Evolutionary conservation across 2,888 invertebrate genomes (phyloP), one percentile per base, ranked within the genome.

Genomic region (Hylaea fasciaria): DNA sequence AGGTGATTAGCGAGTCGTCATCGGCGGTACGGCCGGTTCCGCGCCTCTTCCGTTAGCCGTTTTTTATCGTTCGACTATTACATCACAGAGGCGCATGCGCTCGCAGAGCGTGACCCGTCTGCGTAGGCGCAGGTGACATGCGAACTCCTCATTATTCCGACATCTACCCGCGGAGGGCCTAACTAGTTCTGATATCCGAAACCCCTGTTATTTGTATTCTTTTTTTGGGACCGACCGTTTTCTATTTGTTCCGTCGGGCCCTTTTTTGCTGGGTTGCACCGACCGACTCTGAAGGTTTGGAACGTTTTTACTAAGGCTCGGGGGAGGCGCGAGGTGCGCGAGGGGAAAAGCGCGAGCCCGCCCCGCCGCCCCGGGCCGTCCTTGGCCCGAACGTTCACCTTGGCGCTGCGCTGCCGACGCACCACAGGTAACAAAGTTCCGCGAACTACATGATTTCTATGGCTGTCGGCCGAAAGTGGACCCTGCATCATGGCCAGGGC

Each of bases 361-460:
- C 85, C 86, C 88, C 85, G 82, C 86, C 81, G 83, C 79, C 81
- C 81, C 86, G 82, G 80, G 80, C 85, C 92, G 91, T 92, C 92
- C 91, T 91, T 91, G 91, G 91, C 89, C 88, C 89, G 91, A 89
- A 82, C 91, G 87, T 93, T 89, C 92, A 92, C 91, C 92, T 92
- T 92, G 90, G 90, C 86, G 89, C 85, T 85, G 87, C 86, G 87
- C 82, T 83, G 85, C 86, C 77, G 78, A 70, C 87, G 85, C 87
- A 88, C 85, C 89, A 87, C 91, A 91, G 91, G 93, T 92, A 92
- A 89, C 91, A 83, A 87, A 91, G 91, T 92, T 92, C 92, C 86
- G 91, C 92, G 92, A 92, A 91, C 90, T 88, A 85, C 87, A 86
- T 88, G 89, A 89, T 91, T 91, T 90, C 91, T 89, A 89, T 86